phyloP scores from a whole-genome alignment of 2,888 invertebrate species.

The Leptarthrus brevirostris region DNA sequence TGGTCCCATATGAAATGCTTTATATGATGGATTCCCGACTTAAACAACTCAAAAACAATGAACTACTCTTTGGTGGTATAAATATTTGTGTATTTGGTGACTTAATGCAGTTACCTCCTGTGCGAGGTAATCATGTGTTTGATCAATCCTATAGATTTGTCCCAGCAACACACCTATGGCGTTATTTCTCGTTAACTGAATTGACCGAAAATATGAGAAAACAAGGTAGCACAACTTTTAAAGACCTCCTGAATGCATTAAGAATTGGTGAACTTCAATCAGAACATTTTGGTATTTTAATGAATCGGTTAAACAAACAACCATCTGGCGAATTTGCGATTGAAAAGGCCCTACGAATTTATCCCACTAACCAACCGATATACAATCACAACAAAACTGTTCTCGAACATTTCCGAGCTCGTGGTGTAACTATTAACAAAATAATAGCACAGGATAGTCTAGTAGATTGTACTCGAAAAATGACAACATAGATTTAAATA shows the following conservation, averaged over 20 bases:
- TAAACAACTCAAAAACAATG: background rate
- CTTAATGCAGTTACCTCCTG: background rate
- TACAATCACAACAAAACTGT: background rate
- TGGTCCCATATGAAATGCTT: background rate
- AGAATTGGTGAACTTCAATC: background rate
- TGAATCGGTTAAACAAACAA: background rate
- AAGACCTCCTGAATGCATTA: background rate
- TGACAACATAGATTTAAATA: background rate
- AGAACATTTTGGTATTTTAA: background rate
- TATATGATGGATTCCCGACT: background rate
- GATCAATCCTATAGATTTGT: background rate
- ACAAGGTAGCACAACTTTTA: background rate
- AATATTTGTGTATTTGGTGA: background rate
- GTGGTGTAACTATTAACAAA: background rate
- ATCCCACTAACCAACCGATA: background rate
- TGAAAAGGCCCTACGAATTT: background rate
- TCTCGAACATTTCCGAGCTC: background rate
- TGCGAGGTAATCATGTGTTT: background rate
- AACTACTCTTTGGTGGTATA: background rate
- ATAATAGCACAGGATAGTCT: background rate
- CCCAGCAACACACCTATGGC: background rate
- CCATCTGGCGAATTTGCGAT: background rate
- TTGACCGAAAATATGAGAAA: background rate
- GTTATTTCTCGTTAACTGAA: too few relatives aligned
- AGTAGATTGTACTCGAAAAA: background rate